phyloP scores from a whole-genome alignment of 2,113 vertebrate genomes.

The Stigmatopora nigra region DNA sequence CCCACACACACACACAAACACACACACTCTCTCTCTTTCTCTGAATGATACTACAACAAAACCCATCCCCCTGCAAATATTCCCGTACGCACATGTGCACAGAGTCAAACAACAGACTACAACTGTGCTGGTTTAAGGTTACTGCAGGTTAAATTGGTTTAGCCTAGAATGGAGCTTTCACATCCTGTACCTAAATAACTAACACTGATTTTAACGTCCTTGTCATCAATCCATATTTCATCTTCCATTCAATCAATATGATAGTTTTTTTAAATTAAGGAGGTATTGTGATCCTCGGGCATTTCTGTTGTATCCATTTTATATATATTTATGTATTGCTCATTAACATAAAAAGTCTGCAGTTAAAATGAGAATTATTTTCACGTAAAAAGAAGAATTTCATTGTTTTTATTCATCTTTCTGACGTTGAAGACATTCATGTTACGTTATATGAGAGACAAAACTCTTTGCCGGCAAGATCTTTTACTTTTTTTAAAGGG shows the following conservation, averaged over 20 bases:
- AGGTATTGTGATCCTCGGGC: no score
- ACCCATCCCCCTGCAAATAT: constrained; percentile 23
- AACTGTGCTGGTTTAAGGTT: constrained; percentile 45
- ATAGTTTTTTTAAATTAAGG: not conserved
- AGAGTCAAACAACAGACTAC: constrained; percentile 12
- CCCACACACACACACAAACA: constrained; percentile 11
- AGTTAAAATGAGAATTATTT: not conserved
- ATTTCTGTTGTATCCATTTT: not conserved
- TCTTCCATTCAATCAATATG: not conserved
- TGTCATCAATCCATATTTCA: not conserved
- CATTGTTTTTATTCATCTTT: no score
- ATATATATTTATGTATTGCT: not conserved
- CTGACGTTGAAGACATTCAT: not conserved
- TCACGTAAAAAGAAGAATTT: not conserved
- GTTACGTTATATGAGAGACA: not conserved
- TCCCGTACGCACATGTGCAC: constrained; percentile 3
- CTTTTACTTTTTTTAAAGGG: no score
- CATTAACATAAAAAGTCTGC: not conserved
- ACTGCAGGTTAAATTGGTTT: constrained; percentile 50
- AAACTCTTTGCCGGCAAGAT: not conserved
- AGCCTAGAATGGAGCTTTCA: constrained; percentile 2
- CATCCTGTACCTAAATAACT: constrained; percentile 18
- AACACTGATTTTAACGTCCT: not conserved
- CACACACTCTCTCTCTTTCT: constrained; percentile 13
- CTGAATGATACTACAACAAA: constrained; percentile 23